Evolutionary conservation across 2,888 invertebrate genomes (phyloP), one percentile per base, ranked within the genome.

Genomic region (Rosalia funebris): DNA sequence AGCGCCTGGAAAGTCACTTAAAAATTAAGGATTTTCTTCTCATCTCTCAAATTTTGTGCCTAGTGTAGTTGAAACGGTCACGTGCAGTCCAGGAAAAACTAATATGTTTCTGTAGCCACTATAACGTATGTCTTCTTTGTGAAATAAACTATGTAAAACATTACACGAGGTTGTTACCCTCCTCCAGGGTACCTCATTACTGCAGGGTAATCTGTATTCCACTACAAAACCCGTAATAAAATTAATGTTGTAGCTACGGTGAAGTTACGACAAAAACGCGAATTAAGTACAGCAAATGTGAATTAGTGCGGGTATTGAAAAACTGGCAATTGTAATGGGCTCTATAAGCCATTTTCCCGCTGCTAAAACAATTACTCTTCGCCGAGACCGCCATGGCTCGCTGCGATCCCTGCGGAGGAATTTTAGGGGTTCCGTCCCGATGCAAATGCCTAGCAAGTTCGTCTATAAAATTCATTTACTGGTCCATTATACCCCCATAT

Each of bases 401-500:
- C 44, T 44, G 19, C 12, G 44, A 44, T 44, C 44, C 44, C 20
- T 14, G 16, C 15, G 31, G 46, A 46, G 46, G 46, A 46, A 46
- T 46, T 46, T 46, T 46, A 46, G 32, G 31, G 46, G 32, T 15
- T 32, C 32, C 31, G 46, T 25, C 15, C 14, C 15, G 14, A 32
- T 31, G 46, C 32, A 46, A 10, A 15, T 31, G 25, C 32, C 41
- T 31, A 17, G 1, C n/a, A 31, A 17, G 17, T 32, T 10, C 20
- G 20, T 14, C 42, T 53, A 17, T 5, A n/a, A 16, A 53, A 53
- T 53, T 39, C 39, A 46, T 46, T 42, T 25, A 32, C 42, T 9
- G 25, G 53, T 53, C 42, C 53, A 53, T 53, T 53, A 42, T 42
- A 16, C 42, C 31, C 9, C 53, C 11, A 34, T 53, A 42, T 53